A percentile compares a stretch with the other conserved stretches of the same genome.
Conservation (phyloP, 2,797 vertebrate species). For the Eulemur mongoz region DNA sequence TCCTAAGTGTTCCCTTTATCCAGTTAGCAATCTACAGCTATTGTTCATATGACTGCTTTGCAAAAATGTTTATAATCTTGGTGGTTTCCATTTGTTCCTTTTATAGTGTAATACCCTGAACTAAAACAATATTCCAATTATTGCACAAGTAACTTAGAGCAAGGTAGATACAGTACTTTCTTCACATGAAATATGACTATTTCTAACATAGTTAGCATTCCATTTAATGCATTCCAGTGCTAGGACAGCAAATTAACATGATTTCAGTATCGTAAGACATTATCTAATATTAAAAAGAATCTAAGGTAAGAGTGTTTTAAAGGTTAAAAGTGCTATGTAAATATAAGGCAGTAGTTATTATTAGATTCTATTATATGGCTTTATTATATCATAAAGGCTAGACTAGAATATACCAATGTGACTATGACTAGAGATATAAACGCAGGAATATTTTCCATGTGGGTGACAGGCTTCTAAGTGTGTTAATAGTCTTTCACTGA, state of each 20-base stretch:
- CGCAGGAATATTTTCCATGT: background rate
- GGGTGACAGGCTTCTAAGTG: background rate
- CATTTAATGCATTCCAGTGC: background rate
- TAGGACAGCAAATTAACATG: background rate
- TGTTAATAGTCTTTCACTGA: background rate
- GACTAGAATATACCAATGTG: background rate
- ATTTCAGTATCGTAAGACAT: background rate
- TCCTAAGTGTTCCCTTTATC: background rate
- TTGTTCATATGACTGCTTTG: background rate
- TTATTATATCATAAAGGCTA: background rate
- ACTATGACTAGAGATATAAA: background rate
- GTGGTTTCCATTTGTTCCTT: background rate
- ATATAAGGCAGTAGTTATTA: background rate
- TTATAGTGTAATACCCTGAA: background rate
- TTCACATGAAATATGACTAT: background rate
- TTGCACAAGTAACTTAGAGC: background rate
- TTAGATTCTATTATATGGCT: background rate
- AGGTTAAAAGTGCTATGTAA: background rate
- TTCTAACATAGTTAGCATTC: background rate
- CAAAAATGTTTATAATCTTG: background rate
- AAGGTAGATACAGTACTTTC: background rate
- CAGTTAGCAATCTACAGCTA: background rate
- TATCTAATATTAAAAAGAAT: constrained; percentile 1
- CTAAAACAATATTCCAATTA: background rate
- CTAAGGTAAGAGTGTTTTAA: background rate